Evolutionary conservation across 1,140 invertebrate species (phyloP).

Genomic region (Drosophila baimaii): DNA sequence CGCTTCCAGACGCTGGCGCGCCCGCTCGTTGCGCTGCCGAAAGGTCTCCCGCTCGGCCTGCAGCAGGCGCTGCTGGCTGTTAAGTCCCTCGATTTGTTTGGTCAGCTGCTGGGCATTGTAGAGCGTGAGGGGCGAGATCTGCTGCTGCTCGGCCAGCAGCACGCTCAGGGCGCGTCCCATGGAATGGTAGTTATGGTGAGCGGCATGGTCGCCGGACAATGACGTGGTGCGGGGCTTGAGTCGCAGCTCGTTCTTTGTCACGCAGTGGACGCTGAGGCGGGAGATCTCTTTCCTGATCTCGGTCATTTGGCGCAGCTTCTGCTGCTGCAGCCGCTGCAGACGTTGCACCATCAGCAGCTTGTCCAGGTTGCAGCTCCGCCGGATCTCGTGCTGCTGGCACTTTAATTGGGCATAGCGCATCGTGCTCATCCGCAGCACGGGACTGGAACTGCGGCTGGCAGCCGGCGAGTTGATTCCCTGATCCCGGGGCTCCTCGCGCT

Average conservation of each 20-base stretch:
- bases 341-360: slow-evolving; percentile 86
- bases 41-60: slow-evolving; percentile 86
- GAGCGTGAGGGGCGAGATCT: slow-evolving; percentile 70
- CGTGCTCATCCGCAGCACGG: slow-evolving; percentile 55
- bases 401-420: slow-evolving; percentile 77
- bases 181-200: slow-evolving; percentile 70
- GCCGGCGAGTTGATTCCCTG: slow-evolving; percentile 63
- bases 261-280: slow-evolving; percentile 70
- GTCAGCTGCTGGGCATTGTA: slow-evolving; percentile 85
- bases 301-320: slow-evolving; percentile 83
- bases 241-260: slow-evolving; percentile 71
- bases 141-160: slow-evolving; percentile 68
- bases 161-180: slow-evolving; percentile 79
- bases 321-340: slow-evolving; percentile 68
- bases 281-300: slow-evolving; percentile 79
- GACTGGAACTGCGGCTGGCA: slow-evolving; percentile 65
- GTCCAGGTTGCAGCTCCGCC: slow-evolving; percentile 90
- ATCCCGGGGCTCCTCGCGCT: slow-evolving; percentile 27
- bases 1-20: slow-evolving; percentile 32
- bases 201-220: slow-evolving; percentile 50
- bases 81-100: slow-evolving; percentile 86
- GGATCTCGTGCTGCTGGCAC: slow-evolving; percentile 86
- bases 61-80: slow-evolving; percentile 86
- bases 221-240: slow-evolving; percentile 65
- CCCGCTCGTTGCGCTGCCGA: slow-evolving; percentile 84